phyloP scores from a whole-genome alignment of 37 sponge, comb jelly and placozoan genomes.

The Agelas oroides region DNA sequence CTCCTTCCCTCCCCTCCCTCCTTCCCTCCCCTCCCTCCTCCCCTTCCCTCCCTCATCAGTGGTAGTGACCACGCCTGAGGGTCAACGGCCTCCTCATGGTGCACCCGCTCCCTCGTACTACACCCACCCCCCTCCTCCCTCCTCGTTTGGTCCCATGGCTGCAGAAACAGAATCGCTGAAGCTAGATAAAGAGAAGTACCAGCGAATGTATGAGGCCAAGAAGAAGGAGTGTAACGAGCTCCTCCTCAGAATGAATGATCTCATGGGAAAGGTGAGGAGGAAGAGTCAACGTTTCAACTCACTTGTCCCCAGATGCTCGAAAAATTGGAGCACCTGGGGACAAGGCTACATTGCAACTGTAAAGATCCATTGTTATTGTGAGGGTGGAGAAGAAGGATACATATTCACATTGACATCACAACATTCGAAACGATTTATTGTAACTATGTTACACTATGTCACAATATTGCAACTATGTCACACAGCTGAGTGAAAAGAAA shows the following conservation, averaged over 20 bases:
- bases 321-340: too few relatives aligned
- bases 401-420: too few relatives aligned
- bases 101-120: background rate
- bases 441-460: too few relatives aligned
- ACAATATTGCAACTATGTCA: too few relatives aligned
- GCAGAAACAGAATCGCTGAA: background rate
- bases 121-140: slow-evolving; percentile 11
- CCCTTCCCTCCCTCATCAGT: background rate
- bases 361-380: background rate
- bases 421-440: too few relatives aligned
- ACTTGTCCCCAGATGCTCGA: too few relatives aligned
- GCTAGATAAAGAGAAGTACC: background rate
- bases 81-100: background rate
- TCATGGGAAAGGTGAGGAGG: background rate
- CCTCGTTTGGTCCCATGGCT: background rate
- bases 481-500: background rate
- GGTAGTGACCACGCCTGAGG: background rate
- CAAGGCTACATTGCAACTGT: too few relatives aligned
- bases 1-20: too few relatives aligned
- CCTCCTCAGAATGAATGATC: background rate
- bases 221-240: background rate
- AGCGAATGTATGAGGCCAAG: background rate
- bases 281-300: too few relatives aligned
- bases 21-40: too few relatives aligned
- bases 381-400: too few relatives aligned